Conservation (phyloP, 2,888 invertebrate species). For the Ophraella communa region DNA sequence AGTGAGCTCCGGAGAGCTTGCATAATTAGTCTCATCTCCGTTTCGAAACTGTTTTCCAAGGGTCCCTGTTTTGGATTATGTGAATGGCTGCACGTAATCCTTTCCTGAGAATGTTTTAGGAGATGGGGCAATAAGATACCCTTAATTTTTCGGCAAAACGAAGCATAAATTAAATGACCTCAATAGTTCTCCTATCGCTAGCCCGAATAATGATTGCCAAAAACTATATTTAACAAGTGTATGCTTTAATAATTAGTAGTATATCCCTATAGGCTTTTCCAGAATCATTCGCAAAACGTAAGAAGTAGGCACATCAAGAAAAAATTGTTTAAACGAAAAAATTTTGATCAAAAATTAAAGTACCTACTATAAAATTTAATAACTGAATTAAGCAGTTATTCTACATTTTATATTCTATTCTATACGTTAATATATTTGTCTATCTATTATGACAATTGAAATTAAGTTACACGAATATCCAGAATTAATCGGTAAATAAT, state of each 20-base stretch:
- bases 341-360: too few relatives aligned
- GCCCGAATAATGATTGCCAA: conserved; percentile 57
- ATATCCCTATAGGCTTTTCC: conserved; percentile 25
- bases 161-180: conserved; percentile 24
- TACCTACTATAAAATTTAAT: too few relatives aligned
- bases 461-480: too few relatives aligned
- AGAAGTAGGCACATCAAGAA: conserved; percentile 2
- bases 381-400: too few relatives aligned
- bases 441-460: too few relatives aligned
- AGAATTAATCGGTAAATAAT: conserved; percentile 33
- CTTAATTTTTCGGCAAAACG: conserved; percentile 42
- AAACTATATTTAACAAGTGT: conserved; percentile 41
- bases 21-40: conserved; percentile 1
- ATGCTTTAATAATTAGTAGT: conserved; percentile 39
- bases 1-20: too few relatives aligned
- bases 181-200: conserved; percentile 49
- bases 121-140: conserved; percentile 60
- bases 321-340: conserved; percentile 16
- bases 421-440: too few relatives aligned
- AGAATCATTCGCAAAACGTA: neutral
- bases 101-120: conserved; percentile 45
- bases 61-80: conserved; percentile 63
- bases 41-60: conserved; percentile 42
- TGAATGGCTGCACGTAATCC: conserved; percentile 72
- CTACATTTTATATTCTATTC: too few relatives aligned